Evolutionary conservation across 2,797 vertebrate genomes (phyloP), one percentile per base, ranked within the genome.

Genomic region (Alfaro cultratus): DNA sequence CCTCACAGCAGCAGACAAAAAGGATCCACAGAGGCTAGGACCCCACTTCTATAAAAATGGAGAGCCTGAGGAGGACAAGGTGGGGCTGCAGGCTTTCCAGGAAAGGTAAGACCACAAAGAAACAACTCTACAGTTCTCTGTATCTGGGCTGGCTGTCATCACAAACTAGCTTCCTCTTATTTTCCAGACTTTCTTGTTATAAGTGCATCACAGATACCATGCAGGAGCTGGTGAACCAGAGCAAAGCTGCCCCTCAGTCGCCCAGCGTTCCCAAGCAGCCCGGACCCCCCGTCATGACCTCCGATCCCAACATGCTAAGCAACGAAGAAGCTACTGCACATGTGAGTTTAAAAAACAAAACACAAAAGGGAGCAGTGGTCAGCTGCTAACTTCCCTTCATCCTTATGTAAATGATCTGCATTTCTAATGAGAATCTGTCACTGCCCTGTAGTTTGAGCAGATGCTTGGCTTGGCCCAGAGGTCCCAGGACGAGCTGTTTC

Each of bases 181-280:
- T 34, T 75, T 89, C 23, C 86, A 99, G 98, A 83, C 92, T 99
- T 77, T 97, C 93, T 1, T 97, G 97, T 91, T 99, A 99, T 79
- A 99, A 99, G 86, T 99, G 98, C 88, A 97, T 99, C 91, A 98
- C 98, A 18, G 98, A 99, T 90, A 99, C 98, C 12, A 98, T 99
- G 94, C 99, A 99, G 89, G 99, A 99, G 86, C 93, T 99, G 88
- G 97, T 99, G 80, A 99, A 98, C 94, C 98, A 99, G 88, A 99
- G 98, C 91, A 98, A 99, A 95, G 99, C 98, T 4, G 98, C 98
- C 29, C 98, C 98, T 73, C 99, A 99, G 92, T 99, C 99, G 76
- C 98, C 99, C 71, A 99, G 98, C 39, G 98, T 99, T 77, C 99
- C 99, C 0, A 99, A 99, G 90, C 99, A 99, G 77, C 98, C 99